Base-by-base conservation (phyloP, 2,797 vertebrate genomes). In the Gymnodraco acuticeps region DNA sequence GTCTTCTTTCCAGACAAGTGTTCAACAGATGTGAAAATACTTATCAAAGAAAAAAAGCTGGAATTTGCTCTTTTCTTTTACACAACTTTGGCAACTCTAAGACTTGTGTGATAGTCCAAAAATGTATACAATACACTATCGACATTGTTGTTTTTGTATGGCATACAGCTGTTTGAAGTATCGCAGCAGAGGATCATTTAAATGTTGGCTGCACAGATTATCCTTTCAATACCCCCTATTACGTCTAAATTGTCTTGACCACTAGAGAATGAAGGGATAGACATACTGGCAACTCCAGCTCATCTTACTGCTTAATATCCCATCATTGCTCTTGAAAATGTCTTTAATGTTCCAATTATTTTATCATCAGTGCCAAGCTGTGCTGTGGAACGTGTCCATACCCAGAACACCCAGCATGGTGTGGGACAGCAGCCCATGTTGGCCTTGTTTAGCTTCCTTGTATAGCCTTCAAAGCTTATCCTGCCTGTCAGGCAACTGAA, bases 321-420 rank as follows among this genome's bases (percentile, higher is more conserved):
- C 78, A 69, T 80, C 56, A 62, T 43, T 74, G 64, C 15, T 56
- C 53, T 70, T 73, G 43, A 77, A 61, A 15, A 76, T 77, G 41
- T 59, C 17, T 2, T 31, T 81, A 77, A 84, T 83, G 73, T 62
- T 75, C 65, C 60, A 71, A 78, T 79, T 77, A 83, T 47, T 53
- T 76, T 42, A 41, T 58, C 55, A 75, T 72, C 66, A 64, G 46
- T 46, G 53, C 55, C 73, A 79, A 65, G 48, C 72, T 73, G 47
- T 20, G 23, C 65, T 9, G n/a, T 48, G 51, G 58, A 56, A 71
- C 15, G 17, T 33, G 23, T 78, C 58, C 51, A 80, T 58, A 53
- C 47, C 71, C 46, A 75, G 71, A 7, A 31, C 13, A 41, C 43
- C 13, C 43, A 70, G 53, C 65, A 65, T 50, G 46, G 42, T 62